phyloP scores from a whole-genome alignment of 2,888 invertebrate species.

The Lissonota sp. region DNA sequence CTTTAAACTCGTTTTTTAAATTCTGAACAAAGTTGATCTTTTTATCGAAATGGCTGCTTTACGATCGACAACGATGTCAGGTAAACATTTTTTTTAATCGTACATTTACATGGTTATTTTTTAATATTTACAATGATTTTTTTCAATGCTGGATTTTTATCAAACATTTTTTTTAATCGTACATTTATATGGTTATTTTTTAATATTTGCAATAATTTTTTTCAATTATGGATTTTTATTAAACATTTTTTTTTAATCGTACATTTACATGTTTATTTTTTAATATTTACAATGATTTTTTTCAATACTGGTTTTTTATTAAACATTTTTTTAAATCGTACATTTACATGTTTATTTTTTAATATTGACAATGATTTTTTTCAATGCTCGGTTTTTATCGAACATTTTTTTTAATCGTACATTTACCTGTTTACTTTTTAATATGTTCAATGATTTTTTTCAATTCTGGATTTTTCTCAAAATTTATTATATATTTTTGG shows the following conservation, averaged over 20 bases:
- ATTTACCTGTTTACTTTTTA: not conserved
- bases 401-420: not conserved
- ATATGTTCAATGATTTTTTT: not conserved
- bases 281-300: not conserved
- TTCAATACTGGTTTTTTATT: slow-evolving; percentile 20
- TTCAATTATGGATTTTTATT: slow-evolving; percentile 27
- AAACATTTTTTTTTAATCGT: not conserved
- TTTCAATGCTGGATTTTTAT: slow-evolving; percentile 23
- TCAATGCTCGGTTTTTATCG: slow-evolving; percentile 14
- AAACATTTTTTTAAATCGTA: not conserved
- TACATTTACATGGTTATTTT: not conserved
- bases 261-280: not conserved
- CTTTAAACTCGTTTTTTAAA: not conserved
- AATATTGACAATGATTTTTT: not conserved
- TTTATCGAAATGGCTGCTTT: too few species aligned
- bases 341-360: not conserved
- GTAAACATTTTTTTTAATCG: slow-evolving; percentile 30
- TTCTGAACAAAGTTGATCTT: too few species aligned
- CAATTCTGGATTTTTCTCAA: slow-evolving; percentile 24
- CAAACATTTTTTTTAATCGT: not conserved
- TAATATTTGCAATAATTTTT: not conserved
- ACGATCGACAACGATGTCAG: slow-evolving; percentile 40
- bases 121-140: not conserved
- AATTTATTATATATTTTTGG: not conserved
- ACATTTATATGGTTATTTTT: not conserved